Evolutionary conservation across 2,888 invertebrate genomes (phyloP).

Genomic region (Xanthostigma xanthostigma): DNA sequence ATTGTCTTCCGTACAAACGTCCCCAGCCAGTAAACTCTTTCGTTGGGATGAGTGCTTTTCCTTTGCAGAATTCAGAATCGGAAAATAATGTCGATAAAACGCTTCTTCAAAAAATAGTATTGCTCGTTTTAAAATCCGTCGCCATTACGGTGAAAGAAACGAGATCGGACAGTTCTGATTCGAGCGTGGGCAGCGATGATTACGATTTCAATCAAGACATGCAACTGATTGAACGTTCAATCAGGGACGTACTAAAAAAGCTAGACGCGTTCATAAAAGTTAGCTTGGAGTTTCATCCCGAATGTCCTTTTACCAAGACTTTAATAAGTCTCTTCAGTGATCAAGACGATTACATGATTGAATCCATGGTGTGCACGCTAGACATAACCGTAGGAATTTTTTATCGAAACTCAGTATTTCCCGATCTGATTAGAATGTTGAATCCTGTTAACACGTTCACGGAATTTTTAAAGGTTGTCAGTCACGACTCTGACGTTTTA

Average conservation of each 20-base stretch:
- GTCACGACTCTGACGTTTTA: slow-evolving; percentile 65
- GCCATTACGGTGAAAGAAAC: slow-evolving; percentile 85
- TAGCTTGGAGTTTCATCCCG: slow-evolving; percentile 71
- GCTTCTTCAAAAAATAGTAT: slow-evolving; percentile 69
- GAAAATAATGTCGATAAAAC: slow-evolving; percentile 46
- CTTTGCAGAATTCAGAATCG: slow-evolving; percentile 19
- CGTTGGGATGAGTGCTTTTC: slow-evolving; percentile 24
- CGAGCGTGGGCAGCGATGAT: slow-evolving; percentile 69
- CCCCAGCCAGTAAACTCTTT: slow-evolving; percentile 28
- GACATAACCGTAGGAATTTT: slow-evolving; percentile 78
- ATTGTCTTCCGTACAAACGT: slow-evolving; percentile 28
- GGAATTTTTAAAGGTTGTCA: slow-evolving; percentile 70
- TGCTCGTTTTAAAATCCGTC: slow-evolving; percentile 76
- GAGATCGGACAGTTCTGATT: slow-evolving; percentile 67
- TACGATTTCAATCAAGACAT: slow-evolving; percentile 80
- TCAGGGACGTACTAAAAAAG: slow-evolving; percentile 67
- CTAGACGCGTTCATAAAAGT: slow-evolving; percentile 70
- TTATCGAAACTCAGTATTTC: slow-evolving; percentile 64
- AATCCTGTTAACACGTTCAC: slow-evolving; percentile 79
- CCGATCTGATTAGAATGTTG: slow-evolving; percentile 64
- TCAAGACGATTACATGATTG: slow-evolving; percentile 81
- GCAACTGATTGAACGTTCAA: slow-evolving; percentile 74
- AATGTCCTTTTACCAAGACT: slow-evolving; percentile 76
- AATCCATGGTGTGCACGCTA: slow-evolving; percentile 81
- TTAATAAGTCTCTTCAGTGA: slow-evolving; percentile 77